Evolutionary conservation across 2,113 vertebrate genomes (phyloP).

Genomic region (Neogale vison): DNA sequence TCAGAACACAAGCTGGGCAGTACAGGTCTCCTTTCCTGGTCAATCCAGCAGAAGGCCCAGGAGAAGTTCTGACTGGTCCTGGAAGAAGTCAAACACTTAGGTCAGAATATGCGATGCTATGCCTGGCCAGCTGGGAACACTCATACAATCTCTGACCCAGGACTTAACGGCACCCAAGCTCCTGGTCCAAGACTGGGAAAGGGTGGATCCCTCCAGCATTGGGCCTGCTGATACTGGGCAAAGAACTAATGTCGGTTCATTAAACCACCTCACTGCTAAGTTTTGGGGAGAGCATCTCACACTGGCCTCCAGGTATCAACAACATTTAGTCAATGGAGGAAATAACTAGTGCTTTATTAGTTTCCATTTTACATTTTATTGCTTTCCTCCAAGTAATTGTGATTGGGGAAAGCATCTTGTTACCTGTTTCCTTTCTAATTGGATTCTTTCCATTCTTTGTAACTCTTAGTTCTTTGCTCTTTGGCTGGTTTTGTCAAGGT

Average conservation of each 20-base stretch:
- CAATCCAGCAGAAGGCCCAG: background rate
- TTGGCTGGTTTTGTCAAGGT: constrained; percentile 63
- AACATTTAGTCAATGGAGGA: background rate
- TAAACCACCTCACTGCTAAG: background rate
- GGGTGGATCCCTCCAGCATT: background rate
- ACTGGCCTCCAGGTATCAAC: background rate
- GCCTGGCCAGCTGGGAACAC: background rate
- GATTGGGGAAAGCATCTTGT: background rate
- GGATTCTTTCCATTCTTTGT: constrained; percentile 42
- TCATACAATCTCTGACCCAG: background rate
- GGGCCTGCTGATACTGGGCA: background rate
- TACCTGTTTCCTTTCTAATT: constrained; percentile 60
- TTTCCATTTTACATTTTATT: constrained; percentile 22
- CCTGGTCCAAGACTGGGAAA: background rate
- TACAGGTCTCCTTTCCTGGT: background rate
- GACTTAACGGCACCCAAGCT: background rate
- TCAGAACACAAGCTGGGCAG: background rate
- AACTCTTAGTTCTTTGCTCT: constrained; percentile 24
- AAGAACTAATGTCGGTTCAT: background rate
- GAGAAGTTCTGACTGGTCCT: background rate
- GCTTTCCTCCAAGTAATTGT: constrained; percentile 1
- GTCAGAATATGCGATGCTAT: background rate
- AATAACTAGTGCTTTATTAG: constrained; percentile 4
- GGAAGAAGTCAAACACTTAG: background rate
- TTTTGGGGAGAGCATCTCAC: background rate